A percentile compares a stretch with the other conserved stretches of the same genome.
Conservation (phyloP, 2,888 invertebrate species). For the Hyles lineata region DNA sequence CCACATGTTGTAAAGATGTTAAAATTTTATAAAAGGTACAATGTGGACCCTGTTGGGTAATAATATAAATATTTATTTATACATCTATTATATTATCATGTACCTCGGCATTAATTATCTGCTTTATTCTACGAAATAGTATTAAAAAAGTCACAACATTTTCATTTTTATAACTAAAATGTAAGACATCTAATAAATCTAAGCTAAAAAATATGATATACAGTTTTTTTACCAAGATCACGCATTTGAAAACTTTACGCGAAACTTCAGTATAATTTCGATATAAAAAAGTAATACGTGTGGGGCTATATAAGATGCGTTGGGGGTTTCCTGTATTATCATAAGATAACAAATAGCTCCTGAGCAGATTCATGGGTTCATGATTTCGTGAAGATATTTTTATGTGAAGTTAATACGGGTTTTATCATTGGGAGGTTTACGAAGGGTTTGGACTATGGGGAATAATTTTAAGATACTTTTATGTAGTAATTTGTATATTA, state of each 20-base stretch:
- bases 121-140: too few relatives aligned
- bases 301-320: slow-evolving; percentile 34
- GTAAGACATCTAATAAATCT: too few relatives aligned
- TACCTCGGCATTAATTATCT: too few relatives aligned
- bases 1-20: too few relatives aligned
- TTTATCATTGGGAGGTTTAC: neutral
- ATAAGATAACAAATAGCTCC: slow-evolving; percentile 35
- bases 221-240: slow-evolving; percentile 41
- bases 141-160: too few relatives aligned
- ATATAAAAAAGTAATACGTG: slow-evolving; percentile 47
- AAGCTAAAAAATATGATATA: too few relatives aligned
- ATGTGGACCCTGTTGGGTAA: too few relatives aligned
- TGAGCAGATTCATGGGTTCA: slow-evolving; percentile 30
- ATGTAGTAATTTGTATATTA: too few relatives aligned
- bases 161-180: too few relatives aligned
- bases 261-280: slow-evolving; percentile 64
- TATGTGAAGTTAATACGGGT: slow-evolving; percentile 9
- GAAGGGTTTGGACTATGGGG: neutral
- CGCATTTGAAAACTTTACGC: slow-evolving; percentile 60
- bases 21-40: too few relatives aligned
- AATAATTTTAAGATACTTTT: neutral
- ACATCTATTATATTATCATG: too few relatives aligned
- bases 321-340: slow-evolving; percentile 34
- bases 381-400: slow-evolving; percentile 24
- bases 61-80: too few relatives aligned